Evolutionary conservation across 2,797 vertebrate species (phyloP), one percentile per base, ranked within the genome.

Genomic region (Nyctalus aviator): DNA sequence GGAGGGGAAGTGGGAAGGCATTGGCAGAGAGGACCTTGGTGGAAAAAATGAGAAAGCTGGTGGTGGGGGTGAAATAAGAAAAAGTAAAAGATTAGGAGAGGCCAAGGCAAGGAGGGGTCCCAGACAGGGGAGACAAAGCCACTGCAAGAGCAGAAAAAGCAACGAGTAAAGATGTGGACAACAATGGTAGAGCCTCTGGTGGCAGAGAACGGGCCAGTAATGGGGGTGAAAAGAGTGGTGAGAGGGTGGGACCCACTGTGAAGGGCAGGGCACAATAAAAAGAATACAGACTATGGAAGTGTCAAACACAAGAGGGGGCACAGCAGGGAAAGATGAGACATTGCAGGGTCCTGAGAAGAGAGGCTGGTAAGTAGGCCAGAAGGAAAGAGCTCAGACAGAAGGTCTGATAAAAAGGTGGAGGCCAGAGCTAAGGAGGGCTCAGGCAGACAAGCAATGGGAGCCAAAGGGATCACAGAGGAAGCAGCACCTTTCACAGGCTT

Each of bases 11-110:
- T 2, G 23, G 23, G 20, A 4, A 27, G 57, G 57, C 2, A 2
- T 12, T 1, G 0, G 57, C 53, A 89, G 55, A 82, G n/a, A 82
- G 35, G 18, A 32, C 23, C 15, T 85, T 59, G 25, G 32, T 6
- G 32, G 44, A 37, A 86, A 90, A 84, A 14, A 91, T 66, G 62
- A 77, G 48, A 50, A 82, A 89, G 15, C 76, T 20, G 25, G 20
- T 10, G 48, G 85, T 32, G 8, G 57, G 59, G 23, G 48, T 14
- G 3, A 62, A 71, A 44, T 48, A 53, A 25, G 75, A 23, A 53
- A 50, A 59, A 37, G 11, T n/a, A 8, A 81, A 86, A 95, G 71
- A 50, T 25, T 37, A 62, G 41, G 41, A 21, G 13, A 81, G 59
- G 55, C 5, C 1, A 12, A 85, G 46, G 23, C 81, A 76, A 66